A percentile compares a stretch with the other conserved stretches of the same genome.
These are phyloP conservation scores for Platichthys flesus DNA, from an alignment of 2,113 vertebrate genomes.

Conservation along the genomic window DNA sequence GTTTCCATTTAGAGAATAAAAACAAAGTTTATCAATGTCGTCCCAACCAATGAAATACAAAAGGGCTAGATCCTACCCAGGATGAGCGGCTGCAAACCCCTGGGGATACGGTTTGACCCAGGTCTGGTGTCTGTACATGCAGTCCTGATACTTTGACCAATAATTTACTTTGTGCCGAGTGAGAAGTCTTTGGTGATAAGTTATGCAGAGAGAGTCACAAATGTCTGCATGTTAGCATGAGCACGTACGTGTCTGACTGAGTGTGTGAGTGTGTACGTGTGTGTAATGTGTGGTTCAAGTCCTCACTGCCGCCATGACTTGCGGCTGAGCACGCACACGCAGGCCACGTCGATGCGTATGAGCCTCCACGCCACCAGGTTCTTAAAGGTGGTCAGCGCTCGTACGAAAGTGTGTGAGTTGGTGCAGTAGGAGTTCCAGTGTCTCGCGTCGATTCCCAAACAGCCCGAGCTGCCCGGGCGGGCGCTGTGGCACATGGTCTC, in stretches of 20 bases:
- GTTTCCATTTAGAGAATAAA: no score
- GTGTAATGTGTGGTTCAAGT: neutral
- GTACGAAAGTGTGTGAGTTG: conserved; percentile 96
- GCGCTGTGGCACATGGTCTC: conserved; percentile 92
- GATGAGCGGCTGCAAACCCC: neutral
- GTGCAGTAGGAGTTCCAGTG: conserved; percentile 99
- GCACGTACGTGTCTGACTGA: conserved; percentile 36
- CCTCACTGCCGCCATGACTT: conserved; percentile 87
- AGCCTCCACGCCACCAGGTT: conserved; percentile 95
- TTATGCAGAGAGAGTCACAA: conserved; percentile 32
- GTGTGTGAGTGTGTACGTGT: conserved; percentile 19
- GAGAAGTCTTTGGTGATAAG: conserved; percentile 69
- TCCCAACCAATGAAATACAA: no score
- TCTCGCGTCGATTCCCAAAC: conserved; percentile 92
- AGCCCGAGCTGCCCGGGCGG: conserved; percentile 83
- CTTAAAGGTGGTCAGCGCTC: conserved; percentile 92
- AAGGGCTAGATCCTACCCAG: neutral
- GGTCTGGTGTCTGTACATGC: conserved; percentile 79
- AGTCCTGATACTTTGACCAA: conserved; percentile 91
- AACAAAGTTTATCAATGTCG: no score
- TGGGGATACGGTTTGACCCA: conserved; percentile 63
- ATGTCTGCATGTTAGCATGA: conserved; percentile 18
- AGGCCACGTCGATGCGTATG: conserved; percentile 95
- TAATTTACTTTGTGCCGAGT: conserved; percentile 94
- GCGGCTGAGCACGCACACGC: conserved; percentile 96